phyloP scores from a whole-genome alignment of 2,888 invertebrate species.

The Noctua janthe region DNA sequence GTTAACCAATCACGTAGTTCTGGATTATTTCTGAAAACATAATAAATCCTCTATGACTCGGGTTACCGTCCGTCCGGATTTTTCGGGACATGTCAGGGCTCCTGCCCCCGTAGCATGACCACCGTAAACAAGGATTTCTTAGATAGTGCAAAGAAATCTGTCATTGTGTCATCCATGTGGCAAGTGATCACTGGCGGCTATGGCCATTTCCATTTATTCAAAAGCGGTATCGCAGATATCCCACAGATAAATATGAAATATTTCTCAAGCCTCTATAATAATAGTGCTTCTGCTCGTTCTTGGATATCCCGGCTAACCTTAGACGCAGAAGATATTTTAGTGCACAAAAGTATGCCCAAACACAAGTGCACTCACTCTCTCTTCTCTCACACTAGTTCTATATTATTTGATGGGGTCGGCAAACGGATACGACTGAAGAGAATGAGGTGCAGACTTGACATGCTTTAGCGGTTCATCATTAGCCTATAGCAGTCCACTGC shows the following conservation, averaged over 20 bases:
- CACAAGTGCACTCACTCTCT: no score
- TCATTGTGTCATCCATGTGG: no score
- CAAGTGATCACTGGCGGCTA: no score
- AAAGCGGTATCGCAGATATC: no score
- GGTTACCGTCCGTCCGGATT: not conserved
- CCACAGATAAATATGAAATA: not conserved
- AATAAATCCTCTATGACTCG: not conserved
- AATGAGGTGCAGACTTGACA: not conserved
- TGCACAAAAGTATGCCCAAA: no score
- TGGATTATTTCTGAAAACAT: slow-evolving; percentile 82
- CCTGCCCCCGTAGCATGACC: not conserved
- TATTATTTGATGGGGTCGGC: not conserved
- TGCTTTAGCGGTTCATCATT: no score
- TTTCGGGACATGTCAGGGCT: not conserved
- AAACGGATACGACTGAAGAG: not conserved
- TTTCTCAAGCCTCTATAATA: not conserved
- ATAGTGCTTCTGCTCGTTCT: not conserved
- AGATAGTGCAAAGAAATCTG: no score
- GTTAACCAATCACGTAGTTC: slow-evolving; percentile 92
- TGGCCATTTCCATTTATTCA: no score
- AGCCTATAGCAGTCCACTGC: no score
- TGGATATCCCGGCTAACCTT: not conserved
- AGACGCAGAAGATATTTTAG: no score
- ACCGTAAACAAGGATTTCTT: no score
- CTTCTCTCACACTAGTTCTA: not conserved